Base-by-base conservation (phyloP, 2,113 vertebrate species). In the Arizona elegans region DNA sequence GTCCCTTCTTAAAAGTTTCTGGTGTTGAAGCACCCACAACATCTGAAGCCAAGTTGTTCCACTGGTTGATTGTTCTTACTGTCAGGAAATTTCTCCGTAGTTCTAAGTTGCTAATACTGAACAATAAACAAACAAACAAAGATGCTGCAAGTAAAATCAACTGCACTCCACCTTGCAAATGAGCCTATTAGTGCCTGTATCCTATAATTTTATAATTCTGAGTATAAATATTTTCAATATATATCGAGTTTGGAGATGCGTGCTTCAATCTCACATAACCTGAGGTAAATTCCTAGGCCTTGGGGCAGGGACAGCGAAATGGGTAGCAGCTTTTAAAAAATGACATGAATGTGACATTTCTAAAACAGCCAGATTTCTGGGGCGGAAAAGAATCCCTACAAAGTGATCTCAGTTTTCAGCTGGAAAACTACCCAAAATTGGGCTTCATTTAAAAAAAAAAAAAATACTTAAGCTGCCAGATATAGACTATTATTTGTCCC, bases 401-500 rank as follows among this genome's bases (percentile, higher is more conserved):
- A 33, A 54, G 17, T 1, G 3, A 62, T 43, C 29, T 59, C 23
- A 26, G 15, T 70, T 88, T 47, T 52, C 43, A 87, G 17, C 70
- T 81, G 70, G 17, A 81, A 81, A 81, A 21, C 70, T 81, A 81
- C 5, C 8, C 5, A 81, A 81, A 19, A 81, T 81, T 81, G 75
- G 33, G 75, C 75, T 81, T 81, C 17, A 21, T 81, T 81, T 92
- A 47, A 47, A 47, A 91, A 90, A n/a, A 29, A 62, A 26, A 62
- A 65, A 65, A 65, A 29, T 3, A 89, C 21, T 47, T 88, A 91
- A 93, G 89, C 95, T 96, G 89, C 85, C 95, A 93, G 93, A 94
- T 89, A 92, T n/a, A 89, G 50, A 93, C 19, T 94, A 50, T 92
- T 94, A 93, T 96, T 96, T 95, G 95, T 24, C 92, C 59, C 91